Base-by-base conservation (phyloP, 2,113 vertebrate species). In the Cyprinodon brontotheroides region DNA sequence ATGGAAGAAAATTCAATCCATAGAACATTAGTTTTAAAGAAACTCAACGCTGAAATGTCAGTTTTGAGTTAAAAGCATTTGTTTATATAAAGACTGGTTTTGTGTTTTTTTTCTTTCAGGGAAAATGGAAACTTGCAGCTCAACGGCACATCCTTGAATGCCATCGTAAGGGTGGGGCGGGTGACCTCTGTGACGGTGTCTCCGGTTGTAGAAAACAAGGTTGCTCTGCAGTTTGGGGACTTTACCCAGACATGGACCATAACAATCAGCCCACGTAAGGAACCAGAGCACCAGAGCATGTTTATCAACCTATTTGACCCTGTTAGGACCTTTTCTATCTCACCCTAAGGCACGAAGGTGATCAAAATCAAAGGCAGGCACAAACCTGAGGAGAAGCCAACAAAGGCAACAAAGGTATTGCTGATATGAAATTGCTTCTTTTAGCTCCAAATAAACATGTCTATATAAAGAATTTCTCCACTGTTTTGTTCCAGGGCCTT, bases 141-240 rank as follows among this genome's bases (percentile, higher is more conserved):
- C 10, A 92, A 93, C 20, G 70, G 38, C 4, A 88, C 85, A 0
- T 62, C 83, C 0, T 45, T 94, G 1, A 72, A 69, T 22, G 67
- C 69, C 47, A 65, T 91, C 36, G 50, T 68, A 40, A 81, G 57
- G 13, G 20, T 0, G 12, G 88, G 74, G 5, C 85, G 84, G 76
- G 59, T 92, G 0, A 73, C 75, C 38, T 92, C 92, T n/a, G 38
- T 94, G 60, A 85, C 78, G 0, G 68, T 93, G n/a, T 62, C 77
- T 0, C 72, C 80, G 0, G 70, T n/a, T 61, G 84, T 91, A 9
- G 81, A 87, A 17, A 89, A 92, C 83, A 85, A 82, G 7, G 57
- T 94, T 0, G 69, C 72, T 0, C 77, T 93, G 9, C 59, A 79
- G 15, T 81, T 79, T 17, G 77, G 80, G 17, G 74, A 37, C 40